phyloP scores from a whole-genome alignment of 2,797 vertebrate genomes.

The Pangasius krempfi region DNA sequence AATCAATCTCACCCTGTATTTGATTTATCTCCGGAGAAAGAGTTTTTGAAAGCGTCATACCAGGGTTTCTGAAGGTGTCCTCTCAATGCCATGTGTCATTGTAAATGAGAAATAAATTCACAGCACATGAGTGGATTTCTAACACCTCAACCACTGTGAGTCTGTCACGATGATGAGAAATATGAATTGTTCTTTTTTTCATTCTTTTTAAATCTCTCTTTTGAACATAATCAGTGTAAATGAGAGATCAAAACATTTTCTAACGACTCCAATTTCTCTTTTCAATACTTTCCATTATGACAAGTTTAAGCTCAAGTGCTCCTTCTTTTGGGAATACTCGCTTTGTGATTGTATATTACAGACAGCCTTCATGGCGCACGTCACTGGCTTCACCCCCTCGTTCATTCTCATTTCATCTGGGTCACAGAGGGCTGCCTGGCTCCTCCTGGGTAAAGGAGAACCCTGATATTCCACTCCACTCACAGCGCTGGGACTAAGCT shows the following conservation, averaged over 20 bases:
- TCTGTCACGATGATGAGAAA: slow-evolving; percentile 23
- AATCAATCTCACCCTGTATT: slow-evolving; percentile 53
- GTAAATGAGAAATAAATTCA: slow-evolving; percentile 52
- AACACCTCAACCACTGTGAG: slow-evolving; percentile 32
- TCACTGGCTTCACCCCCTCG: slow-evolving; percentile 48
- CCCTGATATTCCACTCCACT: slow-evolving; percentile 31
- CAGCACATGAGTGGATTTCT: slow-evolving; percentile 8
- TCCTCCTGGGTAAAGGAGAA: slow-evolving; percentile 33
- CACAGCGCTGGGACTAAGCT: slow-evolving; percentile 34
- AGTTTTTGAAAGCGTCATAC: slow-evolving; percentile 42
- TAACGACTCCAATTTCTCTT: not conserved
- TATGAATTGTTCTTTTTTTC: slow-evolving; percentile 4
- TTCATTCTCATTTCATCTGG: slow-evolving; percentile 75
- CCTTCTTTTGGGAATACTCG: slow-evolving; percentile 8
- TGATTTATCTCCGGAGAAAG: slow-evolving; percentile 57
- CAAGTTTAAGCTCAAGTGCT: not conserved
- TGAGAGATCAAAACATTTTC: slow-evolving; percentile 26
- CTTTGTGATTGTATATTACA: slow-evolving; percentile 29
- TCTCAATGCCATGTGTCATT: slow-evolving; percentile 34
- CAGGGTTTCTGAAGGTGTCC: slow-evolving; percentile 3
- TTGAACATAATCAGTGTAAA: not conserved
- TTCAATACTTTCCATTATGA: not conserved
- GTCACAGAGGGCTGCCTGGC: slow-evolving; percentile 47
- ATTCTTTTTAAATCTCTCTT: not conserved
- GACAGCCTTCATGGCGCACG: not conserved